Evolutionary conservation across 2,113 vertebrate genomes (phyloP).

Genomic region (Muscicapa adusta): DNA sequence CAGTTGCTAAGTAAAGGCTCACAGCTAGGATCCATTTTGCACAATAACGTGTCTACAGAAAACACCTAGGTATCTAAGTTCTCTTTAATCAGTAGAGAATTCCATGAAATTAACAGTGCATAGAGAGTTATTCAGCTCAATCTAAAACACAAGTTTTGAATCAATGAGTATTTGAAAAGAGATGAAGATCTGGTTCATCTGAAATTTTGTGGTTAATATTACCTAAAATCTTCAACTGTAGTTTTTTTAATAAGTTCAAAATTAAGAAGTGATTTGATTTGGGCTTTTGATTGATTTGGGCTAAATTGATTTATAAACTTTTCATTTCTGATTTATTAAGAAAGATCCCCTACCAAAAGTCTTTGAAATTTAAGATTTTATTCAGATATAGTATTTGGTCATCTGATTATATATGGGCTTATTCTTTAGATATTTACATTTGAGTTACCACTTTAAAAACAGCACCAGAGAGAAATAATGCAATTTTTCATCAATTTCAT

Average conservation of each 20-base stretch:
- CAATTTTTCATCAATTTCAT: background rate
- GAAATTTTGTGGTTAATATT: background rate
- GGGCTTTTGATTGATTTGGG: background rate
- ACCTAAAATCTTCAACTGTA: background rate
- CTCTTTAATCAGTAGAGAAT: background rate
- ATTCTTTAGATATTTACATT: background rate
- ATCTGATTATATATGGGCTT: background rate
- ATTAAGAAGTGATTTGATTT: background rate
- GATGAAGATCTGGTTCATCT: background rate
- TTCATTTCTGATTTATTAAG: background rate
- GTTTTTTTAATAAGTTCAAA: background rate
- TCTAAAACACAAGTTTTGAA: background rate
- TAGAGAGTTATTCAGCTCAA: background rate
- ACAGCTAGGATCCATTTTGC: background rate
- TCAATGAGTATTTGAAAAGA: background rate
- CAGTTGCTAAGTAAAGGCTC: background rate
- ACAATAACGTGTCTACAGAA: background rate
- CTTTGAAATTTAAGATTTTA: background rate
- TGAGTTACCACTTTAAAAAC: background rate
- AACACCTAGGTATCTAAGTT: background rate
- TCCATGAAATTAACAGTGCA: background rate
- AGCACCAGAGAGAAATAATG: background rate
- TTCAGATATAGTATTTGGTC: background rate
- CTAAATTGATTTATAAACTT: background rate
- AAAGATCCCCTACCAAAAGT: background rate